Evolutionary conservation across 2,113 vertebrate species (phyloP).

Genomic region (Leiothrix lutea): DNA sequence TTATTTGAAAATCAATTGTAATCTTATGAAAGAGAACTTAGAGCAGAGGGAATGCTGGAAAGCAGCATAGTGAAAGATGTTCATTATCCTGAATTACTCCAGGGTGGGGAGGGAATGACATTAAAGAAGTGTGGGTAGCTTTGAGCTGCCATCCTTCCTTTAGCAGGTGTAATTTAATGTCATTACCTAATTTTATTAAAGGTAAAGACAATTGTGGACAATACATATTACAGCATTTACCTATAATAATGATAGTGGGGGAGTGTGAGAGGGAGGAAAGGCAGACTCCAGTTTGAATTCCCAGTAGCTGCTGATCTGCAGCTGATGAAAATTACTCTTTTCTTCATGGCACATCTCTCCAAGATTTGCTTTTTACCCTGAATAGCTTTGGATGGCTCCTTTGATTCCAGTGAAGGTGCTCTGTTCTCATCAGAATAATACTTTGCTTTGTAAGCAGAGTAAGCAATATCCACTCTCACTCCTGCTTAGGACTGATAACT

Average conservation of each 20-base stretch:
- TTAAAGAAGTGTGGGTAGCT: conserved; percentile 46
- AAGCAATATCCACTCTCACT: background rate
- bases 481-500: background rate
- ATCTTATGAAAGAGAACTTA: conserved; percentile 35
- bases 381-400: background rate
- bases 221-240: conserved; percentile 7
- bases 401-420: background rate
- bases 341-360: background rate
- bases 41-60: conserved; percentile 11
- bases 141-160: conserved; percentile 32
- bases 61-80: conserved; percentile 33
- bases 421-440: background rate
- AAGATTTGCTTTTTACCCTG: background rate
- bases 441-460: background rate
- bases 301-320: background rate
- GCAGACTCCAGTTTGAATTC: background rate
- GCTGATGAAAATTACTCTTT: background rate
- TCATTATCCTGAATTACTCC: conserved; percentile 49
- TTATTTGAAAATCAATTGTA: conserved; percentile 61
- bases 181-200: conserved; percentile 59
- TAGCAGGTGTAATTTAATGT: conserved; percentile 29
- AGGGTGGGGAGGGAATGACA: conserved; percentile 6
- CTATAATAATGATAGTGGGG: background rate
- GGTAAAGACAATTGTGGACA: conserved; percentile 51
- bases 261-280: background rate